phyloP scores from a whole-genome alignment of 2,113 vertebrate species.

The Tachysurus fulvidraco region DNA sequence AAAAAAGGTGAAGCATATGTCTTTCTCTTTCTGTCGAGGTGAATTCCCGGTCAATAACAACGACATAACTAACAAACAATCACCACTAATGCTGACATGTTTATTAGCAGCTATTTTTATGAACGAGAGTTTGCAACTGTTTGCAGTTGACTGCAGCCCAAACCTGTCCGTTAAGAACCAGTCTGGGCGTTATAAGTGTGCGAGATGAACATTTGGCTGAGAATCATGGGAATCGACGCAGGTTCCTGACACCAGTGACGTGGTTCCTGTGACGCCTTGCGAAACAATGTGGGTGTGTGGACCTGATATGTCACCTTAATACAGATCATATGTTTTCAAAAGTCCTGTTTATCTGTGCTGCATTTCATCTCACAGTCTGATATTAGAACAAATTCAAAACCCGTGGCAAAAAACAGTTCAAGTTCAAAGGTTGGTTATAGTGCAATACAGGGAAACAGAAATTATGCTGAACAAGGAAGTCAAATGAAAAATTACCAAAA shows the following conservation, averaged over 20 bases:
- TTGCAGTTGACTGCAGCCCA: constrained; percentile 31
- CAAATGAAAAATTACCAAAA: background rate
- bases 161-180: constrained; percentile 46
- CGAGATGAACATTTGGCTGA: constrained; percentile 37
- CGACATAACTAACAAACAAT: background rate
- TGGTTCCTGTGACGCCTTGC: constrained; percentile 4
- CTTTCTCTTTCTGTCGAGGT: background rate
- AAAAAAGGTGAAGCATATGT: background rate
- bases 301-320: constrained; percentile 9
- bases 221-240: constrained; percentile 41
- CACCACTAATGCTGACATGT: background rate
- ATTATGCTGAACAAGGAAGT: background rate
- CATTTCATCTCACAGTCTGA: background rate
- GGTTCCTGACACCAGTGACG: constrained; percentile 44
- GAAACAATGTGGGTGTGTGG: constrained; percentile 53
- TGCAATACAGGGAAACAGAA: background rate
- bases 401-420: background rate
- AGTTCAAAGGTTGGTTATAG: background rate
- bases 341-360: too few relatives aligned
- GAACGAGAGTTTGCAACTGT: constrained; percentile 12
- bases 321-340: background rate
- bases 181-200: constrained; percentile 49
- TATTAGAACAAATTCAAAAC: background rate
- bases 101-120: constrained; percentile 31
- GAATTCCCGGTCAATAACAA: background rate